These are phyloP conservation scores for Iguana delicatissima DNA, from an alignment of 2,797 vertebrate genomes.

Conservation along the genomic window DNA sequence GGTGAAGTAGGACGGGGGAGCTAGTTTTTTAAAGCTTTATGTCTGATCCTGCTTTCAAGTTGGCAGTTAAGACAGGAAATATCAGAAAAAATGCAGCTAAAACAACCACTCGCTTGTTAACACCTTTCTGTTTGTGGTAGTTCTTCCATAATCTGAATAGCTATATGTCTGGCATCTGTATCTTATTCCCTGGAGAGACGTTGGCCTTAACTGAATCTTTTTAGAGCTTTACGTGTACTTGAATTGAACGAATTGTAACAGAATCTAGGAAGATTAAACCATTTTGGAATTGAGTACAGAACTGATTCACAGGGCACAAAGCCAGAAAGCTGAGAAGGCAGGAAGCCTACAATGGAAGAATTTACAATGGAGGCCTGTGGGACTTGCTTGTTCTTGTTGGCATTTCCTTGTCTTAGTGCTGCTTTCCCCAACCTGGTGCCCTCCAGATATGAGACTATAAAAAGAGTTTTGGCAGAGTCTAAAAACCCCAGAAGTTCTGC, in stretches of 20 bases:
- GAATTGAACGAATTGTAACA: not conserved
- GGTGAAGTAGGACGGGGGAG: not conserved
- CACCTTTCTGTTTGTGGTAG: not conserved
- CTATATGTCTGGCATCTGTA: not conserved
- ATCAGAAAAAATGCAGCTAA: not conserved
- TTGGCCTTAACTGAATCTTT: not conserved
- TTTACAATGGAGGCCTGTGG: slow-evolving; percentile 48
- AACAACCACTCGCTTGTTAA: not conserved
- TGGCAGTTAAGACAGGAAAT: not conserved
- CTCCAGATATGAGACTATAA: not conserved
- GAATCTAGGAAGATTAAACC: slow-evolving; percentile 45
- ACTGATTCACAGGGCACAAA: slow-evolving; percentile 56
- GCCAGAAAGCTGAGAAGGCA: slow-evolving; percentile 61
- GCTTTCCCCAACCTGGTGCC: not conserved
- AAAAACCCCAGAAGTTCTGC: not conserved
- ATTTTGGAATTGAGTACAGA: slow-evolving; percentile 49
- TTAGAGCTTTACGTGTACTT: not conserved
- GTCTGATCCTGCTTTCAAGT: not conserved
- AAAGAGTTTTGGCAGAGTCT: not conserved
- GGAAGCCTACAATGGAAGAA: slow-evolving; percentile 61
- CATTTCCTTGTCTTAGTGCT: slow-evolving; percentile 18
- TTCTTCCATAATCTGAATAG: not conserved
- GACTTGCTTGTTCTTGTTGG: slow-evolving; percentile 63
- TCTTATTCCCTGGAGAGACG: not conserved
- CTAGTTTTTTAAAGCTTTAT: not conserved